Conservation (phyloP, 2,797 vertebrate genomes). For the Ciconia nigra region DNA sequence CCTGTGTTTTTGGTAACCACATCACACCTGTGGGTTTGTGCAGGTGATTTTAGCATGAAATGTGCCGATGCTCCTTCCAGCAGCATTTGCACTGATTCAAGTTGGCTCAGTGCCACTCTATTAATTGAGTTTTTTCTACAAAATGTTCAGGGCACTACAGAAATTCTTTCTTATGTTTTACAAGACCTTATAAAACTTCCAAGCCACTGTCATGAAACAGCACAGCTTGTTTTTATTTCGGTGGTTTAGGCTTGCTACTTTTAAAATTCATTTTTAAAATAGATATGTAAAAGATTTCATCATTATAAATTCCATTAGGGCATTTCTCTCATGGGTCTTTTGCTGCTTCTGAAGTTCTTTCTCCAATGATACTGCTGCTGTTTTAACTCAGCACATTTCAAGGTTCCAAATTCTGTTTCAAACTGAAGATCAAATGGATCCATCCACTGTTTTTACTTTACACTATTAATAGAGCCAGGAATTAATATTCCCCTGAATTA, state of each 20-base stretch:
- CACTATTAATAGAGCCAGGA: background rate
- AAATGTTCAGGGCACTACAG: background rate
- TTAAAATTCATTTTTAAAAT: background rate
- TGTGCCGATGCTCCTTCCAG: background rate
- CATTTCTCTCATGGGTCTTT: background rate
- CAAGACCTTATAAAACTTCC: conserved; percentile 4
- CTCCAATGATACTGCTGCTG: background rate
- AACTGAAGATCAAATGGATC: background rate
- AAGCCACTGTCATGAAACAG: background rate
- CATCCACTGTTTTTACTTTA: background rate
- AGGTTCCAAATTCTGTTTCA: background rate
- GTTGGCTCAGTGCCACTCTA: background rate
- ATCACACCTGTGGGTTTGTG: background rate
- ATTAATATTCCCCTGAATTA: background rate
- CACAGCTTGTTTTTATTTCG: background rate
- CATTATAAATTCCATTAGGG: background rate
- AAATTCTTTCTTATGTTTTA: conserved; percentile 20
- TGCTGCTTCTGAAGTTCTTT: background rate
- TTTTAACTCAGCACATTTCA: background rate
- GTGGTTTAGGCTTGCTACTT: background rate
- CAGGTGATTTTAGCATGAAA: background rate
- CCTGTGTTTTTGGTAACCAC: background rate
- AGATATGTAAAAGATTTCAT: background rate
- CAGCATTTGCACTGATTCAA: background rate
- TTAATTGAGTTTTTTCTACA: background rate